phyloP scores from a whole-genome alignment of 2,113 vertebrate species.

The Zosterops lateralis region DNA sequence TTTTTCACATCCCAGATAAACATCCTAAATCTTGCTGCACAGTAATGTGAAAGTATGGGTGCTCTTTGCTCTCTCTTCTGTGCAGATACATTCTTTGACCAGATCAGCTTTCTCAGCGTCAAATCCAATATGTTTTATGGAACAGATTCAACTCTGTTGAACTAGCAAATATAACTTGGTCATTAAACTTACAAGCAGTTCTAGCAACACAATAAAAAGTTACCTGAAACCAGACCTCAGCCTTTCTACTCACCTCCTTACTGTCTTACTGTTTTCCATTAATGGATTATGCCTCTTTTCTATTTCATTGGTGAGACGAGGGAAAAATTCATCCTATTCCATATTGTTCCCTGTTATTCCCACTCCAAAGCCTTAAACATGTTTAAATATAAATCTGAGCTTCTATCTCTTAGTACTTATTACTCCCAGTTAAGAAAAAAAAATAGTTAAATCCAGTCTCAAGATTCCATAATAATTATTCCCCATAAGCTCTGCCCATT shows the following conservation, averaged over 20 bases:
- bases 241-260: neutral
- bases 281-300: neutral
- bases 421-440: neutral
- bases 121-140: neutral
- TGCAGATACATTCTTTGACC: neutral
- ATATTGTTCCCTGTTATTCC: neutral
- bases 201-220: neutral
- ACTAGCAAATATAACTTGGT: neutral
- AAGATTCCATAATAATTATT: neutral
- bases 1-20: neutral
- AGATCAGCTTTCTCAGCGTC: neutral
- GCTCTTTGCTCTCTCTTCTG: neutral
- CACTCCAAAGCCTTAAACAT: neutral
- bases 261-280: neutral
- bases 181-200: neutral
- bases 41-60: neutral
- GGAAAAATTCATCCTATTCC: neutral
- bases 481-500: neutral
- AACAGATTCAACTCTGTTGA: neutral
- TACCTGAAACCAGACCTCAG: neutral
- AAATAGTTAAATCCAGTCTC: neutral
- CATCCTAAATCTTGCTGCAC: neutral
- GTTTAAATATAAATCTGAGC: neutral
- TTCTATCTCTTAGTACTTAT: neutral
- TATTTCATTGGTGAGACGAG: neutral